These are phyloP conservation scores for Brachyistius frenatus DNA, from an alignment of 2,113 vertebrate genomes.

Conservation along the genomic window DNA sequence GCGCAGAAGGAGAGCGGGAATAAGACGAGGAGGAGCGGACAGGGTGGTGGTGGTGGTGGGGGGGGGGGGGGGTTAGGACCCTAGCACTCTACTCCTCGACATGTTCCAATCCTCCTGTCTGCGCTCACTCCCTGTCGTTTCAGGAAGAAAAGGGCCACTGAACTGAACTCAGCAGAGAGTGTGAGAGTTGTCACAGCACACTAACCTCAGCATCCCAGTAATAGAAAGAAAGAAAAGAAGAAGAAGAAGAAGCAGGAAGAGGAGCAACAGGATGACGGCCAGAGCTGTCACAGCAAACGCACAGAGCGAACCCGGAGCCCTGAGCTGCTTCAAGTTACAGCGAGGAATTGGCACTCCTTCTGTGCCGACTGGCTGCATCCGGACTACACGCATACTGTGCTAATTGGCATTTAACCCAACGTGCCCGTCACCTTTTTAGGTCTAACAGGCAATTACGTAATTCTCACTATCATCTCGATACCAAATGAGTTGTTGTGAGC, in stretches of 20 bases:
- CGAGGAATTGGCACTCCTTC: constrained; percentile 2
- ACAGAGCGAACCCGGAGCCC: constrained; percentile 47
- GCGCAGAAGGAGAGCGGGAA: constrained; percentile 6
- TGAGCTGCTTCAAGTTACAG: constrained; percentile 32
- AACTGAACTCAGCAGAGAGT: constrained; percentile 21
- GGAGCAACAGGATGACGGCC: constrained; percentile 41
- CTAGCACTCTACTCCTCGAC: constrained; percentile 8
- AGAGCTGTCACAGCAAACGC: constrained; percentile 46
- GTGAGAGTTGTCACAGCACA: constrained; percentile 55
- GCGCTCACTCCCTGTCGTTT: constrained; percentile 25
- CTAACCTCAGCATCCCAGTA: constrained; percentile 36
- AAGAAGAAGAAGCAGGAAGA: constrained; percentile 35
- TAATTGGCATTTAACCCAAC: constrained; percentile 66
- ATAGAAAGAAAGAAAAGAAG: background rate
- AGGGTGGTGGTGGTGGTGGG: background rate
- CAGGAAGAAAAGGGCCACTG: constrained; percentile 25
- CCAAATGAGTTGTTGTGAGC: constrained; percentile 34
- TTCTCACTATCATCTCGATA: constrained; percentile 34
- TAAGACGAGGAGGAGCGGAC: constrained; percentile 11
- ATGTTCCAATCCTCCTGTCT: constrained; percentile 6
- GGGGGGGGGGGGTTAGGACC: constrained; percentile 15
- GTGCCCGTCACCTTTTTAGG: constrained; percentile 25
- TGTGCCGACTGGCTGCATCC: constrained; percentile 15
- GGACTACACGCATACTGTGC: constrained; percentile 4
- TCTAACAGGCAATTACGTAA: constrained; percentile 62